Conservation (phyloP, 2,888 invertebrate genomes). For the Norana najaformis region DNA sequence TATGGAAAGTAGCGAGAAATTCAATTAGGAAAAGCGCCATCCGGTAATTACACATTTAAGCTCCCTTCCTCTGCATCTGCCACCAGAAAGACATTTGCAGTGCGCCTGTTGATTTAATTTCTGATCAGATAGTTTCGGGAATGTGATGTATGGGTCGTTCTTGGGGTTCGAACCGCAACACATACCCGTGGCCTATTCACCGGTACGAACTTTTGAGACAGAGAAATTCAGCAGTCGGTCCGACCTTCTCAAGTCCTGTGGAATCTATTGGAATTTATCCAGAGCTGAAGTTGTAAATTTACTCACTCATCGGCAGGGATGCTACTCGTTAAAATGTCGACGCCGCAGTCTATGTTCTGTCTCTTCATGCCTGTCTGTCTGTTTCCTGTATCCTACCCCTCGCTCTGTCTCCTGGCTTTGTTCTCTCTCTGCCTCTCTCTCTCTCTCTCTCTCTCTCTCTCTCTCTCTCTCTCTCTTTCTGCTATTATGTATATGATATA, state of each 20-base stretch:
- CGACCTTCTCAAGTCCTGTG: background rate
- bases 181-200: background rate
- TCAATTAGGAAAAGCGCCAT: background rate
- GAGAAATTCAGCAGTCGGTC: background rate
- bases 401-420: background rate
- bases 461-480: background rate
- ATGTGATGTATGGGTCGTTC: background rate
- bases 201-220: background rate
- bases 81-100: too few species aligned
- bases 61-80: background rate
- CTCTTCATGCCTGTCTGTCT: too few species aligned
- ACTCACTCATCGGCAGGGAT: background rate
- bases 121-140: background rate
- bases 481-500: background rate
- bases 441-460: constrained; percentile 14
- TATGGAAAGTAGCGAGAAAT: background rate
- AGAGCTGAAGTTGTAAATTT: background rate
- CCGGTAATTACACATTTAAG: background rate
- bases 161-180: background rate
- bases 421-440: background rate
- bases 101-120: background rate
- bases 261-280: background rate
- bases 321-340: constrained; percentile 6
- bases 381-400: too few species aligned
- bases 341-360: background rate